A percentile compares a stretch with the other conserved stretches of the same genome.
These are phyloP conservation scores for Neoaliturus tenellus DNA, from an alignment of 2,888 invertebrate genomes.

Conservation along the genomic window DNA sequence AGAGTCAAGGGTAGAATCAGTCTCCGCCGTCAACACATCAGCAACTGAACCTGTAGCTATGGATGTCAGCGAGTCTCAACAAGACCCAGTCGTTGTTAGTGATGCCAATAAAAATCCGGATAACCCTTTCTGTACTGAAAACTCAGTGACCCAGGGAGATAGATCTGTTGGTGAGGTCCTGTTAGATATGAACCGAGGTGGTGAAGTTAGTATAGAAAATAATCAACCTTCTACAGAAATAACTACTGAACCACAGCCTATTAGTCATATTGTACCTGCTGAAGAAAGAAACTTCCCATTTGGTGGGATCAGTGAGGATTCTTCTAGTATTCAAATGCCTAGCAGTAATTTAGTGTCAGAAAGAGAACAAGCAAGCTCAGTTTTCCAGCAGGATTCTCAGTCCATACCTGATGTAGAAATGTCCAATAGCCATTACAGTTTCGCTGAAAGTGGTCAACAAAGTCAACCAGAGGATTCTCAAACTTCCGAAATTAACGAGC, in stretches of 20 bases:
- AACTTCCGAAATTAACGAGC: neutral
- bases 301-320: constrained; percentile 8
- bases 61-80: constrained; percentile 4
- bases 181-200: neutral
- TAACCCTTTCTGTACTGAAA: neutral
- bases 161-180: neutral
- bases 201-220: neutral
- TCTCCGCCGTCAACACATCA: neutral
- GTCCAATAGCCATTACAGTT: neutral
- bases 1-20: constrained; percentile 2
- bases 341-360: neutral
- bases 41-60: constrained; percentile 7
- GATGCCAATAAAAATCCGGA: neutral
- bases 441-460: constrained; percentile 17
- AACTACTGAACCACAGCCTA: neutral
- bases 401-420: constrained; percentile 18
- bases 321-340: constrained; percentile 18
- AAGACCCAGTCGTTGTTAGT: neutral
- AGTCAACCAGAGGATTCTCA: constrained; percentile 1
- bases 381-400: constrained; percentile 8
- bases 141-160: neutral
- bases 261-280: neutral
- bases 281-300: constrained; percentile 5
- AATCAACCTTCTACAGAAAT: neutral
- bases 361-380: constrained; percentile 21